Conservation (phyloP, 2,888 invertebrate genomes). For the Nebria salina region DNA sequence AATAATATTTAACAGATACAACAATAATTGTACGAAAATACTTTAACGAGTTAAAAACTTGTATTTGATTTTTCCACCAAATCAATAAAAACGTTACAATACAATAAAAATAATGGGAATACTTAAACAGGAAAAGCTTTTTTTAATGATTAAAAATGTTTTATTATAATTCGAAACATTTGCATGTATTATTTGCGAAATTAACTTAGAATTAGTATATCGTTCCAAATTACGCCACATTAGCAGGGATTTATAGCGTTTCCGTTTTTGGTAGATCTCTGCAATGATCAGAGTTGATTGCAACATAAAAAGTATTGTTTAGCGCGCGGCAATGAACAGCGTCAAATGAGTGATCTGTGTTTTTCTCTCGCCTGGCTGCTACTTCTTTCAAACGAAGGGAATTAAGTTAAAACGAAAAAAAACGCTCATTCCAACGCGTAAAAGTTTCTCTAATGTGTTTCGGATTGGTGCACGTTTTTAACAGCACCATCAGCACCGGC, state of each 20-base stretch:
- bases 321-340: neutral
- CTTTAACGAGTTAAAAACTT: too few species aligned
- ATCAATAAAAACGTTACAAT: too few species aligned
- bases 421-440: neutral
- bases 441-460: conserved; percentile 22
- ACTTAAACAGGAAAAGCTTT: too few species aligned
- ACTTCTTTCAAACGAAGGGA: conserved; percentile 3
- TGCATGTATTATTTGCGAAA: too few species aligned
- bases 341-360: conserved; percentile 4
- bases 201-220: too few species aligned
- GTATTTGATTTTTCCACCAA: too few species aligned
- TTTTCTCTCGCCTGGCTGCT: neutral
- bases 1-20: too few species aligned
- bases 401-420: conserved; percentile 19
- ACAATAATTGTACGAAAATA: too few species aligned
- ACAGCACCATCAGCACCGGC: neutral
- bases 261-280: conserved; percentile 2
- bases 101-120: too few species aligned
- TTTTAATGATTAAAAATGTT: too few species aligned
- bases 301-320: conserved; percentile 15
- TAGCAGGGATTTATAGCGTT: neutral
- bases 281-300: conserved; percentile 17
- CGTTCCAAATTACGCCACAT: too few species aligned
- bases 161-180: too few species aligned
- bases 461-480: conserved; percentile 17